Percentiles rank a stretch among this genome's conserved stretches.
Conservation (phyloP, 2,113 vertebrate species). For the Elanus axillaris region DNA sequence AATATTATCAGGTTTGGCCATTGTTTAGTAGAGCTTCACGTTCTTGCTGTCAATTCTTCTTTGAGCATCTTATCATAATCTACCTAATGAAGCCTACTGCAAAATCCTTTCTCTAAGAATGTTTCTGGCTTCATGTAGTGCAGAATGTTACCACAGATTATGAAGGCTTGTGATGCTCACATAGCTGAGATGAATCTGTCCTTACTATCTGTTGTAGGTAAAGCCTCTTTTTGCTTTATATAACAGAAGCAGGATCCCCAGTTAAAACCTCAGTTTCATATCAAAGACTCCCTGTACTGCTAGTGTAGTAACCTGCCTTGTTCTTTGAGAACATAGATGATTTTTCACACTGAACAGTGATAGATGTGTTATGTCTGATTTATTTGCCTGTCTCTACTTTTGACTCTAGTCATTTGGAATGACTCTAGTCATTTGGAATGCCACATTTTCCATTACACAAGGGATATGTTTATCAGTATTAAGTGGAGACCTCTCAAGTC, state of each 20-base stretch:
- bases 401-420: too few relatives aligned
- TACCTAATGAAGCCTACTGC: not conserved
- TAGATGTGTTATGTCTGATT: not conserved
- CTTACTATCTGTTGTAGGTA: not conserved
- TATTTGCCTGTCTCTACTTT: not conserved
- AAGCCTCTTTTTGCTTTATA: not conserved
- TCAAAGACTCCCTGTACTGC: not conserved
- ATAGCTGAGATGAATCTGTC: not conserved
- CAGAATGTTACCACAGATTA: not conserved
- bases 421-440: not conserved
- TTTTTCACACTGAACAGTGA: not conserved
- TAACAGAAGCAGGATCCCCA: not conserved
- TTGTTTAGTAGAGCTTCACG: not conserved
- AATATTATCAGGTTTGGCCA: not conserved
- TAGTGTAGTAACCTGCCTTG: not conserved
- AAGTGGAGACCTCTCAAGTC: not conserved
- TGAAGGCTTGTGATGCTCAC: not conserved
- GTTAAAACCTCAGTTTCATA: not conserved
- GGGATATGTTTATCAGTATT: not conserved
- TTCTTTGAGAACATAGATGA: not conserved
- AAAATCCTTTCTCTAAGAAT: not conserved
- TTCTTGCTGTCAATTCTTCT: not conserved
- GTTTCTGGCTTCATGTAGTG: not conserved
- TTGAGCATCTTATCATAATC: not conserved
- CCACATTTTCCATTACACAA: not conserved